These are phyloP conservation scores for Drosophila cognata DNA, from an alignment of 2,888 invertebrate species.

Conservation along the genomic window DNA sequence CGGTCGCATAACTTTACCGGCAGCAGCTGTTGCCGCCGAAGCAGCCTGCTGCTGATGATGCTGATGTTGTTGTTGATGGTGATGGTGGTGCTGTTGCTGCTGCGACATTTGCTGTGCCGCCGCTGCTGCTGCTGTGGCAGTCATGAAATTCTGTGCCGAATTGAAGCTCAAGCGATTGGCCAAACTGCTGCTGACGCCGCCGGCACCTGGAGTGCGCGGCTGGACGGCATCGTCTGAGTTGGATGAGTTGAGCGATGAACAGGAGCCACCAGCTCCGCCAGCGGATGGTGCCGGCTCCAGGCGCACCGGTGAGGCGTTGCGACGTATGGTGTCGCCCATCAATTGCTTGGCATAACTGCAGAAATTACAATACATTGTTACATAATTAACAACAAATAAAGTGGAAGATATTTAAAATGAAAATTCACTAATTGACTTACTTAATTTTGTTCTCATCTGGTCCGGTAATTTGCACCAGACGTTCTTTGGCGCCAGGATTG, in stretches of 20 bases:
- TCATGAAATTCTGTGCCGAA: slow-evolving; percentile 84
- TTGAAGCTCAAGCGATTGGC: slow-evolving; percentile 83
- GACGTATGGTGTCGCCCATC: slow-evolving; percentile 97
- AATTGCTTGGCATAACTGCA: slow-evolving; percentile 94
- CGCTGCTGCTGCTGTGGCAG: slow-evolving; percentile 80
- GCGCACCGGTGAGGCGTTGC: slow-evolving; percentile 96
- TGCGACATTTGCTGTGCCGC: slow-evolving; percentile 78
- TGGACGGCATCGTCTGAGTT: slow-evolving; percentile 86
- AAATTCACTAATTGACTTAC: slow-evolving; percentile 86
- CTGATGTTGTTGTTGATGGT: slow-evolving; percentile 63
- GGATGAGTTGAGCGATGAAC: slow-evolving; percentile 92
- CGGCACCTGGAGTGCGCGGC: slow-evolving; percentile 74
- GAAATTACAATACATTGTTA: background rate
- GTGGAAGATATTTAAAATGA: slow-evolving; percentile 1
- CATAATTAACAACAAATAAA: background rate
- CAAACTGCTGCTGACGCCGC: slow-evolving; percentile 75
- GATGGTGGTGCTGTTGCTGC: slow-evolving; percentile 68
- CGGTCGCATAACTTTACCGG: slow-evolving; percentile 83
- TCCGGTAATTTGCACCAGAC: slow-evolving; percentile 97
- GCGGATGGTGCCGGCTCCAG: slow-evolving; percentile 86
- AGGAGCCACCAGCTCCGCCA: slow-evolving; percentile 88
- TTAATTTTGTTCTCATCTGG: slow-evolving; percentile 96
- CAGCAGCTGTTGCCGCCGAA: slow-evolving; percentile 78
- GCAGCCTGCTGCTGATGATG: slow-evolving; percentile 69
- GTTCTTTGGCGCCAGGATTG: slow-evolving; percentile 96